These are phyloP conservation scores for Rhodeus uyekii DNA, from an alignment of 2,797 vertebrate genomes.

Conservation along the genomic window DNA sequence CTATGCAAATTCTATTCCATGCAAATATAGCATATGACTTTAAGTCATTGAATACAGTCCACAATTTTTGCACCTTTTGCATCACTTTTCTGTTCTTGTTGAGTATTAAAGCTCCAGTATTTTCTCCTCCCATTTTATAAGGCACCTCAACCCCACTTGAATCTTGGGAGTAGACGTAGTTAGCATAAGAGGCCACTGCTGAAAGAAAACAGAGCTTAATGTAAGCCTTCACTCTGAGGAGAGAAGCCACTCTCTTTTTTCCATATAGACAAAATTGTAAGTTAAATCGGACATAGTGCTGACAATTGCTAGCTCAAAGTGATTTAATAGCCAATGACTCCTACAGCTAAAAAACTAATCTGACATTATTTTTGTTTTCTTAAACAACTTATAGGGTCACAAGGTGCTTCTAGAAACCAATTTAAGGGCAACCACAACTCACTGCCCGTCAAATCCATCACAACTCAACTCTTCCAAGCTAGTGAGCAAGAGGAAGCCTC, in stretches of 20 bases:
- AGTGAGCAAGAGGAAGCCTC: constrained; percentile 26
- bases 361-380: neutral
- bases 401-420: neutral
- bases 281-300: constrained; percentile 44
- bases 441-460: neutral
- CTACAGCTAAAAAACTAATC: neutral
- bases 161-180: constrained; percentile 60
- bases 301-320: constrained; percentile 58
- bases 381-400: neutral
- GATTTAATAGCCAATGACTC: constrained; percentile 51
- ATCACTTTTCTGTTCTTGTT: neutral
- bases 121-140: constrained; percentile 49
- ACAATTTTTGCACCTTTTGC: neutral
- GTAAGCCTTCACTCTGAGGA: constrained; percentile 60
- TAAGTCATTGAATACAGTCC: neutral
- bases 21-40: neutral
- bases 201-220: constrained; percentile 57
- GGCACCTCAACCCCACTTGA: constrained; percentile 53
- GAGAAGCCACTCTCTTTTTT: constrained; percentile 53
- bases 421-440: neutral
- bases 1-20: neutral
- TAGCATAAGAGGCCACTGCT: constrained; percentile 47
- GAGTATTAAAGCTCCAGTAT: neutral
- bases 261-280: constrained; percentile 57
- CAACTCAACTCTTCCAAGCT: neutral